Evolutionary conservation across 2,797 vertebrate species (phyloP), one percentile per base, ranked within the genome.

Genomic region (Sylvilagus floridanus): DNA sequence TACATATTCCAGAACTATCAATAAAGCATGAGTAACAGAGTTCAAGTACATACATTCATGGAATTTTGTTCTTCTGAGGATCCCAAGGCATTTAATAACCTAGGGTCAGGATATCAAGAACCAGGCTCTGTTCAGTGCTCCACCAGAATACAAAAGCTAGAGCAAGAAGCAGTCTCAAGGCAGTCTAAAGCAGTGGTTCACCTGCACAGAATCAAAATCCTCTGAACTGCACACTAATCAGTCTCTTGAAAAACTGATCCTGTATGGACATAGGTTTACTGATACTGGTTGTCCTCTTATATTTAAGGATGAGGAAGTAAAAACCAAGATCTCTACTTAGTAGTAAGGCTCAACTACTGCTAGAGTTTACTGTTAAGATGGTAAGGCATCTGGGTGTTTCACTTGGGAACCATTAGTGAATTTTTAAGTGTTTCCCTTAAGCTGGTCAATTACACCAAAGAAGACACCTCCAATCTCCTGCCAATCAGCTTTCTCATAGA

Each of bases 11-110:
- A 95, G 65, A 81, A 87, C 30, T 52, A 73, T 21, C 42, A 88
- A 75, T 84, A 87, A 84, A 52, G 16, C 35, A 82, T 11, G 5
- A 90, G 69, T 79, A 60, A 94, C 3, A 87, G 32, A 73, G 42
- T 65, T 86, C 71, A 66, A 17, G 77, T 21, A 69, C 0, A 6
- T 7, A 7, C 26, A 85, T 21, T 81, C 54, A 54, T 35, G 77
- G 68, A 86, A 37, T 52, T 76, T 86, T 84, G 32, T 14, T 72
- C 42, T 35, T 77, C 47, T 28, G 69, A 91, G 84, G 95, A 69
- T 82, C 68, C 47, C 22, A 22, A n/a, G 19, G 14, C 72, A 63
- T 77, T 93, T 79, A 62, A 42, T 54, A 26, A 90, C n/a, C 54
- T 42, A 84, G 21, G 69, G 22, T 22, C 32, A 76, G 21, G 16